Evolutionary conservation across 2,797 vertebrate species (phyloP).

Genomic region (Bradypus variegatus): DNA sequence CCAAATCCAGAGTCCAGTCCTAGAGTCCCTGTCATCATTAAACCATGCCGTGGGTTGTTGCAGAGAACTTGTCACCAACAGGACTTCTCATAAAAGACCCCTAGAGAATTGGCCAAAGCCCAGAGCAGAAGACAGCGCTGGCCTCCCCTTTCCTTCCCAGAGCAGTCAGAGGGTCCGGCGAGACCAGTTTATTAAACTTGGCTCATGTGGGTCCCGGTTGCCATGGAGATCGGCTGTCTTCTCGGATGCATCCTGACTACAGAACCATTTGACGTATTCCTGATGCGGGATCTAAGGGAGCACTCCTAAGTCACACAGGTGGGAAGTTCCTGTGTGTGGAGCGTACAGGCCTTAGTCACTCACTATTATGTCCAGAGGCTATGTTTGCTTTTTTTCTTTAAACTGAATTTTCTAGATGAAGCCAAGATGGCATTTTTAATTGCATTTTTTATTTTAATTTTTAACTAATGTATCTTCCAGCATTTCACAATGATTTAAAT

Average conservation of each 20-base stretch:
- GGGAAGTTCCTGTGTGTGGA: background rate
- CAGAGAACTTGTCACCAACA: background rate
- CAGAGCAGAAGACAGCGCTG: background rate
- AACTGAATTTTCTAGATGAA: background rate
- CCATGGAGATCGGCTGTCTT: background rate
- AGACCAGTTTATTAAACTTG: background rate
- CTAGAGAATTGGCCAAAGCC: background rate
- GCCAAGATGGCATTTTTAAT: background rate
- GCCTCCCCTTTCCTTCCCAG: background rate
- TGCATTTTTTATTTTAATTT: background rate
- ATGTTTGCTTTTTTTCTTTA: background rate
- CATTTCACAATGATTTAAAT: conserved; percentile 23
- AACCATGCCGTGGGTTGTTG: background rate
- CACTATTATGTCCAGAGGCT: background rate
- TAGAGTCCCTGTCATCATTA: background rate
- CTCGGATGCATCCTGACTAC: background rate
- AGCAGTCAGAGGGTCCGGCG: background rate
- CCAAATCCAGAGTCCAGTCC: background rate
- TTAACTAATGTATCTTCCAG: background rate
- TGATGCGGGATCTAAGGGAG: background rate
- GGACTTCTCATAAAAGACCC: background rate
- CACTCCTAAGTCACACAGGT: background rate
- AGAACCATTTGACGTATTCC: background rate
- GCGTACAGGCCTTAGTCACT: background rate
- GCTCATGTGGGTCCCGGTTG: background rate